A percentile compares a stretch with the other conserved stretches of the same genome.
Evolutionary conservation across 2,797 vertebrate genomes (phyloP).

Genomic region (Morelia viridis): DNA sequence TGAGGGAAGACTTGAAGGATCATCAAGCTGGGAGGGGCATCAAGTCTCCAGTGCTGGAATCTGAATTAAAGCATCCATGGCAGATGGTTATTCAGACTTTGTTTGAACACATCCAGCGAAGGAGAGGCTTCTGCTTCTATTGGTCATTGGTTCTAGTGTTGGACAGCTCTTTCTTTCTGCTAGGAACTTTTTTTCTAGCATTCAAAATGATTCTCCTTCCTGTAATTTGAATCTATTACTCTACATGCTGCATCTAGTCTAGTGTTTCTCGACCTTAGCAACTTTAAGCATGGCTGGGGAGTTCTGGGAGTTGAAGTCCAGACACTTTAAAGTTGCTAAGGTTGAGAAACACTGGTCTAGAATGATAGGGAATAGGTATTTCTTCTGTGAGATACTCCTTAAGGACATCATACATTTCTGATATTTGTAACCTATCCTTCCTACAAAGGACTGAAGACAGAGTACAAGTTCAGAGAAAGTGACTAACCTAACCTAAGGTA

Average conservation of each 20-base stretch:
- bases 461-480: not conserved
- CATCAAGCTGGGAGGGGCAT: not conserved
- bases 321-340: too few species aligned
- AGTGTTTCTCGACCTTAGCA: too few species aligned
- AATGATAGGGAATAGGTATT: not conserved
- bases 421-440: not conserved
- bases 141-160: not conserved
- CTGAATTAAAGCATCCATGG: not conserved
- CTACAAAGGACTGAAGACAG: not conserved
- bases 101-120: not conserved
- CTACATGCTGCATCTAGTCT: not conserved
- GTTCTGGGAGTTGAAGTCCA: too few species aligned
- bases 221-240: not conserved
- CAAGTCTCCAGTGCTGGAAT: not conserved
- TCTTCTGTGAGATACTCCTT: not conserved
- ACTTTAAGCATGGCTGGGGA: too few species aligned
- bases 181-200: not conserved
- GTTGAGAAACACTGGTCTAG: not conserved
- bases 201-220: not conserved
- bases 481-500: not conserved
- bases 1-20: not conserved
- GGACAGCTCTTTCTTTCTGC: not conserved
- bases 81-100: not conserved
- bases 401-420: not conserved
- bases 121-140: not conserved